A percentile compares a stretch with the other conserved stretches of the same genome.
phyloP scores from a whole-genome alignment of 2,113 vertebrate species.

The Limanda limanda region DNA sequence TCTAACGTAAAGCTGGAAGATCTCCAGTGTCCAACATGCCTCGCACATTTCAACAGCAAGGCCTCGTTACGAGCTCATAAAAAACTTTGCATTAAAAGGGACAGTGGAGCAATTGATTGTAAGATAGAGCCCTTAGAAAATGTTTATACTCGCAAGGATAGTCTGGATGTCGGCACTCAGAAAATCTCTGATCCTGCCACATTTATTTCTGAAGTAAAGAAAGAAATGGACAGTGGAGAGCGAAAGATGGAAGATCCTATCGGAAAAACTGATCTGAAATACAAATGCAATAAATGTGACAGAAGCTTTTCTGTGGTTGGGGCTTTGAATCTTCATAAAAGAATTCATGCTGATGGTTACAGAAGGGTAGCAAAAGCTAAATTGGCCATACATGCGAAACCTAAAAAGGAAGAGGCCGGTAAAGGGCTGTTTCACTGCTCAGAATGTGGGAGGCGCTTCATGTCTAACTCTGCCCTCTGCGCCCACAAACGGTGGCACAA shows the following conservation, averaged over 20 bases:
- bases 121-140: conserved; percentile 8
- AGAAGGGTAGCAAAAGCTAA: conserved; percentile 44
- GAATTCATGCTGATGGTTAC: conserved; percentile 65
- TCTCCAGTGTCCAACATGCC: conserved; percentile 74
- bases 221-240: conserved; percentile 1
- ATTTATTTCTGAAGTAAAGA: conserved; percentile 1
- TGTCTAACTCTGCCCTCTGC: conserved; percentile 79
- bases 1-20: conserved; percentile 39
- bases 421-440: conserved; percentile 73
- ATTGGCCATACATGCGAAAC: conserved; percentile 15
- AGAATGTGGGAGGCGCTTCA: conserved; percentile 81
- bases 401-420: conserved; percentile 43
- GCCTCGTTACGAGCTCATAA: conserved; percentile 71
- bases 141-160: not conserved
- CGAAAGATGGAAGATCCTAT: not conserved
- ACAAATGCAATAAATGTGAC: conserved; percentile 78
- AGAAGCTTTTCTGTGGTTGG: conserved; percentile 77
- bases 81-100: conserved; percentile 72
- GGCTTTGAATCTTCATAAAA: conserved; percentile 82
- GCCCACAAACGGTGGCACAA: conserved; percentile 82
- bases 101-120: not conserved
- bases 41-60: conserved; percentile 70
- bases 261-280: conserved; percentile 58
- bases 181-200: not conserved
- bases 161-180: not conserved